Evolutionary conservation across 1,140 invertebrate species (phyloP), one percentile per base, ranked within the genome.

Genomic region (Halotydeus destructor): DNA sequence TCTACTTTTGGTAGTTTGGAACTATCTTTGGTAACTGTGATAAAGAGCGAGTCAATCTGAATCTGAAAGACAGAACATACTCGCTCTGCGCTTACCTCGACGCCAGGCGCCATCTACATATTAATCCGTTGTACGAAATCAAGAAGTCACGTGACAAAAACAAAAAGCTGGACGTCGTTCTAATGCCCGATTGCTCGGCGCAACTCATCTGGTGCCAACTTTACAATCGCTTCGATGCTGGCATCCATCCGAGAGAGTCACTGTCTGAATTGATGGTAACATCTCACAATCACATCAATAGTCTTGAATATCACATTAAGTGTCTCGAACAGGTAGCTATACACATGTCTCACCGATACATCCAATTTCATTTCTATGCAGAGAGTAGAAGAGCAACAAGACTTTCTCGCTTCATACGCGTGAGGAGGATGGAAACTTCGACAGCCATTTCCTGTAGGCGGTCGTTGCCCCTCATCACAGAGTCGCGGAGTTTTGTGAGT

Each of bases 141-240:
- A 68, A 69, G 41, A 72, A 75, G 28, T 51, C 57, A 40, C 47
- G 58, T 6, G 65, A 36, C 19, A 41, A 9, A 16, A 8, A 11
- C n/a, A n/a, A n/a, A n/a, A n/a, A n/a, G n/a, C n/a, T n/a, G n/a
- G 19, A 39, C 16, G 11, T 6, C 5, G 38, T 44, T 24, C 27
- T 44, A 1, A 12, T 34, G 5, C 14, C 47, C 18, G 28, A 40
- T 28, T 22, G 28, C 3, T 48, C 40, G 46, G 78, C 88, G 35
- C 88, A 94, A 62, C 76, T 58, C 4, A 43, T 19, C 60, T 98
- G 91, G 91, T 68, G 82, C 45, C 83, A 84, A 28, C 78, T 98
- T 72, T 98, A 96, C 60, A 91, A 86, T 57, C 71, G 89, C 34
- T 94, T 91, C 65, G 91, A 97, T 61, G 80, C 71, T 59, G 89